Base-by-base conservation (phyloP, 2,888 invertebrate species). In the Amphipyra tragopoginis region DNA sequence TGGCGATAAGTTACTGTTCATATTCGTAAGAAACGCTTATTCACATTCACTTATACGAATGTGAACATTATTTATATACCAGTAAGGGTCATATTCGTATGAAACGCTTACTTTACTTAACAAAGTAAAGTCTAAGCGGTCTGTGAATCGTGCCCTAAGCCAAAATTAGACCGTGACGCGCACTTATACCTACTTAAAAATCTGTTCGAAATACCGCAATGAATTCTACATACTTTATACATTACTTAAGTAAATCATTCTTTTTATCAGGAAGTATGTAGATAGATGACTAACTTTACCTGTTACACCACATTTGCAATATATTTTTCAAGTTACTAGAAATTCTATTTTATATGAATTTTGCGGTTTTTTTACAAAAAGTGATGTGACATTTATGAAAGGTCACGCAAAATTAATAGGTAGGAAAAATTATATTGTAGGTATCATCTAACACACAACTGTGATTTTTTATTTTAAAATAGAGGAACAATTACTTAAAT, bases 111-210 rank as follows among this genome's bases (percentile, higher is more conserved):
- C n/a, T n/a, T n/a, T n/a, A n/a, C n/a, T n/a, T n/a, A n/a, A n/a
- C n/a, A n/a, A n/a, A n/a, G n/a, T n/a, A n/a, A n/a, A n/a, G n/a
- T n/a, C n/a, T n/a, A n/a, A n/a, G n/a, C n/a, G n/a, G n/a, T n/a
- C n/a, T n/a, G n/a, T n/a, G n/a, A n/a, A n/a, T n/a, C n/a, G n/a
- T n/a, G n/a, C n/a, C n/a, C n/a, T n/a, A 21, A 39, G 38, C 68
- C 56, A 69, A 50, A 69, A 53, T 69, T 50, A 69, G 53, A 63
- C 34, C 29, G 8, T 69, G 69, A 69, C 49, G n/a, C 2, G 3
- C 48, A 15, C 15, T 3, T 33, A 4, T 33, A 21, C 5, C 26
- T 48, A 48, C 38, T 69, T 63, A 45, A 36, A 21, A 63, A 44
- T 36, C 51, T n/a, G 11, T 36, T 67, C 48, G 15, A 15, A 15